Evolutionary conservation across 2,113 vertebrate species (phyloP).

Genomic region (Vimba vimba): DNA sequence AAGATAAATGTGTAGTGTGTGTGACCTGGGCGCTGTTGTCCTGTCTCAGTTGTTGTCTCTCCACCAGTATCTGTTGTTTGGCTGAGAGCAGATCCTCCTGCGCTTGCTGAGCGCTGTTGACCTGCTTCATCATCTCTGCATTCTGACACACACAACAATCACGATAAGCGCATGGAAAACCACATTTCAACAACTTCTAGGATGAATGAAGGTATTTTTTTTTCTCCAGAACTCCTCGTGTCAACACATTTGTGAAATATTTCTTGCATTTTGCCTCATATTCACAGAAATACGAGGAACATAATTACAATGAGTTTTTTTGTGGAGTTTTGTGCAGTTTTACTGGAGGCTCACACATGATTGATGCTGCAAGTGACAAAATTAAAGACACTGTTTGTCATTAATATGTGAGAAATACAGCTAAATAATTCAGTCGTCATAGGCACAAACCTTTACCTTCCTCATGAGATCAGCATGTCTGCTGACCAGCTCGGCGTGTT

Average conservation of each 20-base stretch:
- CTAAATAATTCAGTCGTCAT: no score
- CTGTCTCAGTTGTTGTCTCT: constrained; percentile 78
- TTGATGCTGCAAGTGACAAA: not conserved
- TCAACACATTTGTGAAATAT: not conserved
- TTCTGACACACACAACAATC: constrained; percentile 73
- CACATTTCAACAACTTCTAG: not conserved
- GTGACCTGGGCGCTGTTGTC: constrained; percentile 70
- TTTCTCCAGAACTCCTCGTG: not conserved
- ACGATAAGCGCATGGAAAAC: not conserved
- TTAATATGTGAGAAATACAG: no score
- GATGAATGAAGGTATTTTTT: not conserved
- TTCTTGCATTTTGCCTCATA: not conserved
- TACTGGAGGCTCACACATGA: not conserved
- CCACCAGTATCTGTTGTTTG: constrained; percentile 81
- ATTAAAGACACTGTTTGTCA: not conserved
- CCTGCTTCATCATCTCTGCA: constrained; percentile 83
- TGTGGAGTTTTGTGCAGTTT: no score
- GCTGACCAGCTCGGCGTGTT: constrained; percentile 92
- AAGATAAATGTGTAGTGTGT: not conserved
- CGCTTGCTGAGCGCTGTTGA: constrained; percentile 77
- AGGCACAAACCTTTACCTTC: constrained; percentile 76
- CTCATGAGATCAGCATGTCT: constrained; percentile 90
- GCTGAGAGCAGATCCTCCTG: constrained; percentile 80
- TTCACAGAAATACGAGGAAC: not conserved
- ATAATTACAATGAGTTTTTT: not conserved